Evolutionary conservation across 92 coral and sea anemone species (phyloP).

Genomic region (Zoanthus gigantus): DNA sequence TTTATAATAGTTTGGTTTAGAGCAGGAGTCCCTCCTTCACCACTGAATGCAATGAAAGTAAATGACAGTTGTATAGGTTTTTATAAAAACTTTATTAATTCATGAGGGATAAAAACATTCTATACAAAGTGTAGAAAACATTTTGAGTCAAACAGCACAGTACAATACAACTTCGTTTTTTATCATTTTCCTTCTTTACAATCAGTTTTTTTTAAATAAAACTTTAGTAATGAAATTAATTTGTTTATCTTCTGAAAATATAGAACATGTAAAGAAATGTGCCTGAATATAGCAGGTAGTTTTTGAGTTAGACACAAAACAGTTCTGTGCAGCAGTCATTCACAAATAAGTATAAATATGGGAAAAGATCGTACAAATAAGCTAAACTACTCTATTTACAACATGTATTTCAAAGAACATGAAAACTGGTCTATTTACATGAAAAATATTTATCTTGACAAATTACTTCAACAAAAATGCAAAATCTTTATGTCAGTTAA

Average conservation of each 20-base stretch:
- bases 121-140: background rate
- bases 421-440: background rate
- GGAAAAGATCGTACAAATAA: background rate
- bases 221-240: background rate
- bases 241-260: background rate
- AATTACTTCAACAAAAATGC: background rate
- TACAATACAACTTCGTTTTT: background rate
- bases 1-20: too few species aligned
- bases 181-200: background rate
- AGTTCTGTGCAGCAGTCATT: background rate
- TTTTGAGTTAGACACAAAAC: background rate
- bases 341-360: constrained; percentile 6
- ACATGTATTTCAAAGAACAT: constrained; percentile 17
- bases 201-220: background rate
- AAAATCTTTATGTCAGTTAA: background rate
- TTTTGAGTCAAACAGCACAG: background rate
- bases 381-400: constrained; percentile 19
- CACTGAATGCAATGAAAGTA: background rate
- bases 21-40: too few species aligned
- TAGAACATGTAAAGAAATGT: background rate
- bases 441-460: too few species aligned
- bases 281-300: background rate
- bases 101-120: background rate
- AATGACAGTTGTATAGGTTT: background rate
- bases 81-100: background rate